Evolutionary conservation across 23 tunicate genomes (phyloP).

Genomic region (Phallusia fumigata): DNA sequence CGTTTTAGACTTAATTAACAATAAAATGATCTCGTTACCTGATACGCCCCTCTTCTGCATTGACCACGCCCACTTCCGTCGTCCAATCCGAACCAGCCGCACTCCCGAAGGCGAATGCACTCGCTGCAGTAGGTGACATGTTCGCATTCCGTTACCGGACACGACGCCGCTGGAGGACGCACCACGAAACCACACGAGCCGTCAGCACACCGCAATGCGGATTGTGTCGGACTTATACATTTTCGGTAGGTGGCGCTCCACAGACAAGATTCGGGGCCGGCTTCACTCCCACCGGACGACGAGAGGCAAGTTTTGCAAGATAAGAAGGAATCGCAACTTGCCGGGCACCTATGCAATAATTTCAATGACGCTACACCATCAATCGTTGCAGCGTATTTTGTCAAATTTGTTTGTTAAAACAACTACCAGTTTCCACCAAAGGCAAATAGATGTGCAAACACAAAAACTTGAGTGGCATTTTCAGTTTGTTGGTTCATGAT

Average conservation of each 20-base stretch:
- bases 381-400: too few species aligned
- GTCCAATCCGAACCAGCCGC: slow-evolving; percentile 45
- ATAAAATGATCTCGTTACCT: too few species aligned
- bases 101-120: slow-evolving; percentile 34
- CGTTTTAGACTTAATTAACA: too few species aligned
- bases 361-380: too few species aligned
- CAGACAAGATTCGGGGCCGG: slow-evolving; percentile 18
- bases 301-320: slow-evolving; percentile 12
- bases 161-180: not conserved
- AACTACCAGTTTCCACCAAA: too few species aligned
- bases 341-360: not conserved
- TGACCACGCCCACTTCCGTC: slow-evolving; percentile 34
- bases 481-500: too few species aligned
- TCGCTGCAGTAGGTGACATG: slow-evolving; percentile 35
- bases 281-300: not conserved
- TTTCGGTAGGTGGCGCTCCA: slow-evolving; percentile 30
- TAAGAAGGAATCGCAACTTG: not conserved
- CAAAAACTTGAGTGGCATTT: too few species aligned
- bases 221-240: slow-evolving; percentile 26
- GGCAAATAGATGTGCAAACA: too few species aligned
- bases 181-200: slow-evolving; percentile 44
- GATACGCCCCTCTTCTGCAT: slow-evolving; percentile 10
- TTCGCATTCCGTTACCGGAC: slow-evolving; percentile 34
- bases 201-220: slow-evolving; percentile 22
- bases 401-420: too few species aligned